phyloP scores from a whole-genome alignment of 2,888 invertebrate species.

The Platerodrilus igneus region DNA sequence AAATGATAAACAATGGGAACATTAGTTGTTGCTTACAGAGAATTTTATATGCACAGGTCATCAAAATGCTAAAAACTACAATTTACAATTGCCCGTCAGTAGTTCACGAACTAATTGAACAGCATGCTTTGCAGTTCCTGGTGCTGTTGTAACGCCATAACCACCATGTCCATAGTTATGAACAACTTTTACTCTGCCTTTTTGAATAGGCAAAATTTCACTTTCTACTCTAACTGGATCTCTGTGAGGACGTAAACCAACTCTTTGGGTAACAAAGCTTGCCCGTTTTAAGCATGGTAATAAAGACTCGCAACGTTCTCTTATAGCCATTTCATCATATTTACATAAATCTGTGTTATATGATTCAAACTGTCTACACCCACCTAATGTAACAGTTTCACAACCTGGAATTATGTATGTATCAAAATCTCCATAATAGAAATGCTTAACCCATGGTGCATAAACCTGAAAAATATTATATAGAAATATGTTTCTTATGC shows the following conservation, averaged over 20 bases:
- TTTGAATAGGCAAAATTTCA: conserved; percentile 49
- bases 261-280: conserved; percentile 59
- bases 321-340: conserved; percentile 71
- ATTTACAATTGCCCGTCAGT: conserved; percentile 42
- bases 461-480: conserved; percentile 51
- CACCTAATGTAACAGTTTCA: conserved; percentile 75
- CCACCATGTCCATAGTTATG: conserved; percentile 97
- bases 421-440: conserved; percentile 80
- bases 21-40: no score
- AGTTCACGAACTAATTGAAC: conserved; percentile 62
- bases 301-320: conserved; percentile 70
- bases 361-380: conserved; percentile 78
- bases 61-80: conserved; percentile 24
- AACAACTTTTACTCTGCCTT: conserved; percentile 60
- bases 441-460: conserved; percentile 87
- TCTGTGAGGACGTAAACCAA: conserved; percentile 82
- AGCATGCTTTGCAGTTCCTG: conserved; percentile 79
- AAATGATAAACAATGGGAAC: no score
- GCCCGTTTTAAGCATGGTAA: conserved; percentile 64
- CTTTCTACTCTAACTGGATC: conserved; percentile 67
- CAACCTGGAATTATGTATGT: conserved; percentile 81
- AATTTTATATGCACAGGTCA: no score
- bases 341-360: conserved; percentile 62
- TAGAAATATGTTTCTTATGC: background rate
- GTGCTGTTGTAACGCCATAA: conserved; percentile 85